Evolutionary conservation across 2,113 vertebrate genomes (phyloP).

Genomic region (Octodon degus): DNA sequence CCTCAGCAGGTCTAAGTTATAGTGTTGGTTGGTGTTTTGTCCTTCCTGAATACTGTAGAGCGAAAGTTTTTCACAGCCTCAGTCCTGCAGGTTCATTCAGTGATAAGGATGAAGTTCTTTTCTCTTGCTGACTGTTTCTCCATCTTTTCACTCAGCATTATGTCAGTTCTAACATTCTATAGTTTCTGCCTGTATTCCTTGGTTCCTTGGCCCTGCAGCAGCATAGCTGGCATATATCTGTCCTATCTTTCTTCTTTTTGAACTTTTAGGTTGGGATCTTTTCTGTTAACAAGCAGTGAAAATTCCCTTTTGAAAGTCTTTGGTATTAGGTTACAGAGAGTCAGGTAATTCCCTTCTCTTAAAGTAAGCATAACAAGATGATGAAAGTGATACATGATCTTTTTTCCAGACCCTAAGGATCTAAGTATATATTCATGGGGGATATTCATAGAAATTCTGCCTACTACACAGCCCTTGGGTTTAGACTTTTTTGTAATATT

Average conservation of each 20-base stretch:
- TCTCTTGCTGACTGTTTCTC: not conserved
- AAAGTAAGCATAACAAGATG: not conserved
- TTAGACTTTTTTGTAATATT: not conserved
- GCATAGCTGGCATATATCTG: not conserved
- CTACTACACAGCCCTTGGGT: not conserved
- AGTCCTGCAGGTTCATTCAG: not conserved
- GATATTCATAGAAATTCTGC: not conserved
- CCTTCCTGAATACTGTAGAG: not conserved
- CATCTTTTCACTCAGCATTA: not conserved
- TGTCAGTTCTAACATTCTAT: not conserved
- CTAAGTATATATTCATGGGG: not conserved
- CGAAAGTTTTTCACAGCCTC: not conserved
- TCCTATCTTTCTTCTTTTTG: not conserved
- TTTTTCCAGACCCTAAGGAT: not conserved
- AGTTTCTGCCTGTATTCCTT: not conserved
- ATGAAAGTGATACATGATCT: not conserved
- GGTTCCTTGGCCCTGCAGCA: not conserved
- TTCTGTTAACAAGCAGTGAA: not conserved
- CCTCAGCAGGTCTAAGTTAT: not conserved
- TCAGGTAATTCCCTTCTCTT: not conserved
- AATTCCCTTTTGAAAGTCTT: not conserved
- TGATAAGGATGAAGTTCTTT: not conserved
- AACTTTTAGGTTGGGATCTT: not conserved
- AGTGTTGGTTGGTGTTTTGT: not conserved
- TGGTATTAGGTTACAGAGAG: not conserved